A percentile compares a stretch with the other conserved stretches of the same genome.
Conservation (phyloP, 1,140 invertebrate genomes). For the Neuroterus valhalla region DNA sequence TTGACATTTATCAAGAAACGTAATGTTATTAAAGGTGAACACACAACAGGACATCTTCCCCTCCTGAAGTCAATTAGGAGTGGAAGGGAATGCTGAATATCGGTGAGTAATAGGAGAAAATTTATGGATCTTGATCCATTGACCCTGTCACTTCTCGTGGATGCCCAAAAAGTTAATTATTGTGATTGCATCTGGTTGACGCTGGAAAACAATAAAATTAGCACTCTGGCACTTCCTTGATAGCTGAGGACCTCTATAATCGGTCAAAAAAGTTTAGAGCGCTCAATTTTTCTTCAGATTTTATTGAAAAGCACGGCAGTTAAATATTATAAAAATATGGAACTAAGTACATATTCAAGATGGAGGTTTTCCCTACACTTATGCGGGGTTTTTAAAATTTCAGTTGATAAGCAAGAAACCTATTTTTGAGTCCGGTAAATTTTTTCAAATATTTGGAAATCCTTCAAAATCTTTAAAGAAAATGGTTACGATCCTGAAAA, state of each 20-base stretch:
- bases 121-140: constrained; percentile 47
- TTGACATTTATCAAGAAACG: constrained; percentile 26
- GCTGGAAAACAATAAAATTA: background rate
- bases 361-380: no score
- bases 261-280: no score
- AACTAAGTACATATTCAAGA: no score
- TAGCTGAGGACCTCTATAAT: background rate
- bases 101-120: constrained; percentile 29
- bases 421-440: no score
- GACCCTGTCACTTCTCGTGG: constrained; percentile 36
- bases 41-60: background rate
- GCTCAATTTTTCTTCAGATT: no score
- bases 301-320: no score
- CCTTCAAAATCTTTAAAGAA: no score
- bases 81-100: constrained; percentile 13
- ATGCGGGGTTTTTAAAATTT: no score
- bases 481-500: no score
- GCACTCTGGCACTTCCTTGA: background rate
- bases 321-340: no score
- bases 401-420: no score
- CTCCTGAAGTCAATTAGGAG: background rate
- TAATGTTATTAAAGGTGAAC: constrained; percentile 17
- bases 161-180: constrained; percentile 8
- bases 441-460: no score
- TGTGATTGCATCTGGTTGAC: background rate